A percentile compares a stretch with the other conserved stretches of the same genome.
Evolutionary conservation across 1,140 invertebrate genomes (phyloP).

Genomic region (Caenorhabditis elegans): WBcel235 BX284606.5:10597501-10598000

Average conservation of each 20-base stretch:
- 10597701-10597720: conserved; percentile 6
- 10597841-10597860: not conserved
- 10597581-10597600: conserved; percentile 23
- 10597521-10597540: not conserved
- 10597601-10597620: conserved; percentile 33
- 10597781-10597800: conserved; percentile 32
- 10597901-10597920: conserved; percentile 13
- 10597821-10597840: not conserved
- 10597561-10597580: conserved; percentile 18
- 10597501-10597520: not conserved
- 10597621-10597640: conserved; percentile 22
- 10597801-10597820: conserved; percentile 4
- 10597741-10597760: not conserved
- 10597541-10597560: not conserved
- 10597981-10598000: conserved; percentile 30
- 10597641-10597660: not conserved
- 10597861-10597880: not conserved
- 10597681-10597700: conserved; percentile 13
- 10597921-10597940: not conserved
- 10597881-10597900: conserved; percentile 17
- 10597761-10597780: not conserved
- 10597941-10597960: not conserved
- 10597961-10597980: conserved; percentile 21
- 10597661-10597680: not conserved
- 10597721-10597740: not conserved